These are phyloP conservation scores for Microplitis mediator DNA, from an alignment of 1,140 invertebrate genomes.

Conservation along the genomic window DNA sequence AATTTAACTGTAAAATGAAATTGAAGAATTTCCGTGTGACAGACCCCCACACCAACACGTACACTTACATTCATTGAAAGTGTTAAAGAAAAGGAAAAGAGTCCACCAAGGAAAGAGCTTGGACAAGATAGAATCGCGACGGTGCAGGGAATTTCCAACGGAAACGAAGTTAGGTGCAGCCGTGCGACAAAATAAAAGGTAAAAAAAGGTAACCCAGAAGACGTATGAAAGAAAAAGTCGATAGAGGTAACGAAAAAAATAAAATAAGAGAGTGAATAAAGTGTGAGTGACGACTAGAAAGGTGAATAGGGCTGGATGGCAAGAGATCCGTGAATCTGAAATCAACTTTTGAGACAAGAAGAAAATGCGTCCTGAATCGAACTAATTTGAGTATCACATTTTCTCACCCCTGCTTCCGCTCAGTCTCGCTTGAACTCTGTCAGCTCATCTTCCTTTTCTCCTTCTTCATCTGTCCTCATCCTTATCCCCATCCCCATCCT, in stretches of 20 bases:
- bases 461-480: not conserved
- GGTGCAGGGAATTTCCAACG: slow-evolving; percentile 20
- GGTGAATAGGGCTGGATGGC: not conserved
- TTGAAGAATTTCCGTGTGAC: slow-evolving; percentile 9
- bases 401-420: slow-evolving; percentile 1
- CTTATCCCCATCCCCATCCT: too few species aligned
- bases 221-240: slow-evolving; percentile 6
- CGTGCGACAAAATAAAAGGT: slow-evolving; percentile 20
- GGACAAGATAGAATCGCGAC: slow-evolving; percentile 13
- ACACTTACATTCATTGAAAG: too few species aligned
- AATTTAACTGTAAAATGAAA: slow-evolving; percentile 16
- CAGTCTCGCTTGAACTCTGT: not conserved
- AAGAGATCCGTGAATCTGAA: slow-evolving; percentile 15
- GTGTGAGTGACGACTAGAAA: not conserved
- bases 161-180: slow-evolving; percentile 27
- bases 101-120: not conserved
- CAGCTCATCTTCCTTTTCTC: too few species aligned
- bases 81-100: not conserved
- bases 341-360: slow-evolving; percentile 25
- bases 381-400: slow-evolving; percentile 29
- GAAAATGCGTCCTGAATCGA: slow-evolving; percentile 31
- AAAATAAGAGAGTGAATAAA: not conserved
- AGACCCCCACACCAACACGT: not conserved
- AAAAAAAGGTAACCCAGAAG: not conserved
- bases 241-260: not conserved